Evolutionary conservation across 2,888 invertebrate species (phyloP), one percentile per base, ranked within the genome.

Genomic region (Chaetogeoica ovagalla): DNA sequence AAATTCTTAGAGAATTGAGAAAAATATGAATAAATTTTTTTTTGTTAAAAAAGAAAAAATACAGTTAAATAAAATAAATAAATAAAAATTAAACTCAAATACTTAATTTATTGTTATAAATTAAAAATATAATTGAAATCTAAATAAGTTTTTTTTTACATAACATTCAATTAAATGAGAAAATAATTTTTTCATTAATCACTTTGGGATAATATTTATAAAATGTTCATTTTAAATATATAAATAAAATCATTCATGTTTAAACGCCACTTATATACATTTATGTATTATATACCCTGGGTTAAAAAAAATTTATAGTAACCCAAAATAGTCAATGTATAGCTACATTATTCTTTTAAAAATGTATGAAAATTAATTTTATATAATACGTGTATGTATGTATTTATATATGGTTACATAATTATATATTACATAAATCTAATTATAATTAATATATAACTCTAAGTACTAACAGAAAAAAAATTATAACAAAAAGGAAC

Each of bases 401-500:
- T 70, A n/a, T 55, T 65, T 6, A 65, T 65, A 75, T 66, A 37
- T 9, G 39, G 37, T 39, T n/a, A n/a, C n/a, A n/a, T n/a, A n/a
- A n/a, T n/a, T n/a, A n/a, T n/a, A n/a, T n/a, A n/a, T n/a, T n/a
- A n/a, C n/a, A n/a, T n/a, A n/a, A n/a, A n/a, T n/a, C n/a, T n/a
- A n/a, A n/a, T n/a, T n/a, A n/a, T n/a, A n/a, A n/a, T n/a, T n/a
- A 17, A 63, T 55, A 71, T 23, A 71, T 65, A 63, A 79, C 71
- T 77, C 55, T 65, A 63, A 71, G 30, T 63, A 70, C 57, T 43
- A 48, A 60, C 23, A 48, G 48, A 71, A 79, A 70, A 68, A 68
- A 68, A 68, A 68, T 43, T 70, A 79, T 30, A 55, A 65, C 71
- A 79, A 70, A 79, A 63, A 79, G 79, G 79, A 79, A 79, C 79